phyloP scores from a whole-genome alignment of 2,888 invertebrate genomes.

The Xylota segnis region DNA sequence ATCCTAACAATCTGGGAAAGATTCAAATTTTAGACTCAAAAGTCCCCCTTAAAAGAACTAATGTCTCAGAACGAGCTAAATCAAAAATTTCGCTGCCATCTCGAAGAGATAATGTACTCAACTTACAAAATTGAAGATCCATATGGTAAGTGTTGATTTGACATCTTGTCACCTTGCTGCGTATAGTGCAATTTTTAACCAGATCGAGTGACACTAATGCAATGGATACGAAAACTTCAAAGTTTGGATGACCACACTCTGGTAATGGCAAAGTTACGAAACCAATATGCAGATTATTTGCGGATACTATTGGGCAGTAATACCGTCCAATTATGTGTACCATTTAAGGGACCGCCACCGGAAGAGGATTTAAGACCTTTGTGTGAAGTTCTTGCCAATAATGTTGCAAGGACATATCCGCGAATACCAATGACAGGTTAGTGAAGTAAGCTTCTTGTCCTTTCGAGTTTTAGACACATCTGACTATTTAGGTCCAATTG shows the following conservation, averaged over 20 bases:
- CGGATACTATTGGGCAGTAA: constrained; percentile 85
- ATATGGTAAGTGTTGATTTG: constrained; percentile 56
- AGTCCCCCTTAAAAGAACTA: too few species aligned
- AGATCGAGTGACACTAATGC: constrained; percentile 86
- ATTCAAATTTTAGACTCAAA: too few species aligned
- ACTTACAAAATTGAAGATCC: constrained; percentile 60
- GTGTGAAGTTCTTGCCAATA: constrained; percentile 85
- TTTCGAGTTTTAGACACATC: too few species aligned
- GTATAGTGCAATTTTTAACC: background rate
- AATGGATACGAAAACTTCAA: constrained; percentile 85
- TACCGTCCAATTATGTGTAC: constrained; percentile 83
- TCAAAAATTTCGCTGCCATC: constrained; percentile 54
- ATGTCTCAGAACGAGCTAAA: constrained; percentile 61
- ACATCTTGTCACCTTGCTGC: background rate
- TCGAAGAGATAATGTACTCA: constrained; percentile 74
- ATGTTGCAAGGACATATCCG: constrained; percentile 81
- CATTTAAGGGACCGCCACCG: constrained; percentile 85
- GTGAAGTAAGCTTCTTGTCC: background rate
- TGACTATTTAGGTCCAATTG: constrained; percentile 83
- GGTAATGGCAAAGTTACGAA: constrained; percentile 84
- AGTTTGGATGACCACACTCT: constrained; percentile 84
- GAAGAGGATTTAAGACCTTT: constrained; percentile 83
- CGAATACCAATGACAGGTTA: constrained; percentile 85
- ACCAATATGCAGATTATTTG: constrained; percentile 86
- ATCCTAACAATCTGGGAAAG: too few species aligned